Evolutionary conservation across 2,113 vertebrate genomes (phyloP).

Genomic region (Synchiropus splendidus): DNA sequence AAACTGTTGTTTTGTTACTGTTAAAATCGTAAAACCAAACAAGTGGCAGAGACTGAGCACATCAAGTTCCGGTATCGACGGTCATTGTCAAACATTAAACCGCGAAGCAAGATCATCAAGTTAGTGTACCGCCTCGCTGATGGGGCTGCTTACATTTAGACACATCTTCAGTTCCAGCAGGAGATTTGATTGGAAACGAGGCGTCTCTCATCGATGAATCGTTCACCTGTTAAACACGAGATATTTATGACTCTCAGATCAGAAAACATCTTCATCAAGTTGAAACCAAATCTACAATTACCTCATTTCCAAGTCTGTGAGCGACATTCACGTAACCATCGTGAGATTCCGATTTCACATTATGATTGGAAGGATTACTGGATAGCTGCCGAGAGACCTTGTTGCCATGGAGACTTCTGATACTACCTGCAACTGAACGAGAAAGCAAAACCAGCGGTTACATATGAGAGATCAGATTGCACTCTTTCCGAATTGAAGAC

Average conservation of each 20-base stretch:
- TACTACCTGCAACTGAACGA: constrained; percentile 71
- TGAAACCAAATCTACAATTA: constrained; percentile 43
- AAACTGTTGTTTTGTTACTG: no score
- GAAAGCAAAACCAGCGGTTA: constrained; percentile 2
- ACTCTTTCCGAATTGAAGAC: no score
- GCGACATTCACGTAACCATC: constrained; percentile 90
- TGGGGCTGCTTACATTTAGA: constrained; percentile 75
- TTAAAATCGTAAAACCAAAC: no score
- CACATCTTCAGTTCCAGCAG: constrained; percentile 81
- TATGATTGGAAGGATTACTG: constrained; percentile 87
- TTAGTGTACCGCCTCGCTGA: constrained; percentile 6
- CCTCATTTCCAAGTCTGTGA: constrained; percentile 89
- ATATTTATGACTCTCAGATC: constrained; percentile 14
- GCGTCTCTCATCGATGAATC: constrained; percentile 83
- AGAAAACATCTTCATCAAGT: background rate
- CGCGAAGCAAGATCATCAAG: no score
- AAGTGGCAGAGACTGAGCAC: no score
- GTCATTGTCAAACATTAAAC: no score
- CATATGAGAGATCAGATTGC: no score
- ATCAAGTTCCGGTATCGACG: no score
- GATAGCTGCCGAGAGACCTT: constrained; percentile 87
- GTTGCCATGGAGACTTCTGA: constrained; percentile 87
- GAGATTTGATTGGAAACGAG: constrained; percentile 83
- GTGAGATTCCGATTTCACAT: constrained; percentile 76
- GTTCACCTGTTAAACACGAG: constrained; percentile 68